Percentiles rank a stretch among this genome's conserved stretches.
Conservation (phyloP, 2,113 vertebrate genomes). For the Brachypodius melanocephalos region DNA sequence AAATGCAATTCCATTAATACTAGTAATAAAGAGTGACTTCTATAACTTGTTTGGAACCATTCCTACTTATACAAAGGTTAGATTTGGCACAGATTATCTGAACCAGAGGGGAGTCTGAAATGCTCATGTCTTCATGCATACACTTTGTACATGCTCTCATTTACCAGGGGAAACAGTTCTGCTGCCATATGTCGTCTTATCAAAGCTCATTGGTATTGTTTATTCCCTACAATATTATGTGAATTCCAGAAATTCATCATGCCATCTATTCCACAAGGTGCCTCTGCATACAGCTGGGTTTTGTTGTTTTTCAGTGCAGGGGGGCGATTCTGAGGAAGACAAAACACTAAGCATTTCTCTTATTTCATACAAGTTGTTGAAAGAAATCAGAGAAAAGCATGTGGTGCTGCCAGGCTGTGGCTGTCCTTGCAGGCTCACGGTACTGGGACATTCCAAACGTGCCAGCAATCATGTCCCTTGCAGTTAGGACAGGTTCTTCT, state of each 20-base stretch:
- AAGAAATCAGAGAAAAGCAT: neutral
- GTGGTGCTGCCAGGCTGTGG: neutral
- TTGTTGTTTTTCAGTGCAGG: neutral
- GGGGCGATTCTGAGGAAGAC: neutral
- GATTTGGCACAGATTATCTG: constrained; percentile 13
- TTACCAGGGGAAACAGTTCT: constrained; percentile 1
- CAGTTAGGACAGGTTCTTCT: neutral
- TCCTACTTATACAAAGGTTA: constrained; percentile 47
- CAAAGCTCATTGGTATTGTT: neutral
- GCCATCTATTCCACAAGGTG: constrained; percentile 25
- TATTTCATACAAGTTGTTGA: constrained; percentile 13
- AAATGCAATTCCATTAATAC: constrained; percentile 48
- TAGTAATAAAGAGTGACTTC: constrained; percentile 42
- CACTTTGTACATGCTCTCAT: neutral
- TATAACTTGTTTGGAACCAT: constrained; percentile 37
- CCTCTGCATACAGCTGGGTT: constrained; percentile 33
- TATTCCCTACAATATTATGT: neutral
- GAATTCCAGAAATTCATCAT: constrained; percentile 17
- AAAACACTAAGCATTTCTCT: neutral
- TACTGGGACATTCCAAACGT: neutral
- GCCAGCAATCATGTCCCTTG: neutral
- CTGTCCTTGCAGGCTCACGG: neutral
- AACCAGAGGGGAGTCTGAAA: constrained; percentile 39
- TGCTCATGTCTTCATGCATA: neutral
- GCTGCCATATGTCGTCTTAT: constrained; percentile 2